Conservation (phyloP, 2,888 invertebrate genomes). For the Eumerus sabulonum region DNA sequence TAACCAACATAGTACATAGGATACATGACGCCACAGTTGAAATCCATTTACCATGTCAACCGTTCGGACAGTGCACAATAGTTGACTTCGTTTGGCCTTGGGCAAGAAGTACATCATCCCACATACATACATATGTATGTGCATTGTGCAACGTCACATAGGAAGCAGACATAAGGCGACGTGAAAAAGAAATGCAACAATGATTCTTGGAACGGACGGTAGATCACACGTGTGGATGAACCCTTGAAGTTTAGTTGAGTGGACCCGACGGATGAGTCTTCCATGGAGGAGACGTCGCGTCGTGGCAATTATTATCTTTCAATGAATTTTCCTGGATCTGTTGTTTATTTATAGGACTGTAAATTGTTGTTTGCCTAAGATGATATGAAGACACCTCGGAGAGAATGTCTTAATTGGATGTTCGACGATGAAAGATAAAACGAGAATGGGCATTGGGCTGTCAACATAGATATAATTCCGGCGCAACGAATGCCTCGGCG, state of each 20-base stretch:
- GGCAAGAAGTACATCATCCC: conserved; percentile 44
- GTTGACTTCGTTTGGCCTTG: conserved; percentile 68
- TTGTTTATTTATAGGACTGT: conserved; percentile 16
- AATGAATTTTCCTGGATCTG: conserved; percentile 47
- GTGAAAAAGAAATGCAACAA: conserved; percentile 30
- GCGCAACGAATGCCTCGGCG: too few relatives aligned
- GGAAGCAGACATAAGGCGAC: conserved; percentile 60
- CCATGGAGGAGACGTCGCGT: conserved; percentile 16
- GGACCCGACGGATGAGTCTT: conserved; percentile 19
- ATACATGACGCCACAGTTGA: conserved; percentile 61
- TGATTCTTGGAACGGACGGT: conserved; percentile 49
- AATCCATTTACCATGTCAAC: conserved; percentile 66
- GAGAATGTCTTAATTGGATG: too few relatives aligned
- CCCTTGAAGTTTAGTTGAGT: conserved; percentile 36
- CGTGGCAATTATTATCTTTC: conserved; percentile 58
- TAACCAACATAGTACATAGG: conserved; percentile 3
- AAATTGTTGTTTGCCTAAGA: conserved; percentile 22
- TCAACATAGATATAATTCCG: too few relatives aligned
- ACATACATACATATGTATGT: conserved; percentile 20
- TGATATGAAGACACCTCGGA: not conserved
- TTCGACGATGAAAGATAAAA: too few relatives aligned
- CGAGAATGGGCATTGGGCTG: too few relatives aligned
- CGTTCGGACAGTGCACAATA: conserved; percentile 55
- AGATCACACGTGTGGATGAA: conserved; percentile 56
- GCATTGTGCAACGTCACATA: conserved; percentile 22